Base-by-base conservation (phyloP, 2,888 invertebrate species). In the Peribatodes rhomboidaria region DNA sequence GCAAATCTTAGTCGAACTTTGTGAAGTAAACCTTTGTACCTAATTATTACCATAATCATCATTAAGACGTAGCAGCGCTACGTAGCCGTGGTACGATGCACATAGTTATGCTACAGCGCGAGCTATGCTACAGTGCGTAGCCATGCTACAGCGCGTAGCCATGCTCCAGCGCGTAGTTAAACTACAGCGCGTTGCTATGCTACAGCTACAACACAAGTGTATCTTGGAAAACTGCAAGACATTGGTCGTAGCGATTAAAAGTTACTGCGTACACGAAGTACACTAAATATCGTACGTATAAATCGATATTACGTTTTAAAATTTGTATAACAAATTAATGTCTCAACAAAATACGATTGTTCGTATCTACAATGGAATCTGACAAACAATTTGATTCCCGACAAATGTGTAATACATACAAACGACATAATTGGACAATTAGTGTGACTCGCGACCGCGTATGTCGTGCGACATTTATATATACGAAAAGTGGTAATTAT, bases 381-480 rank as follows among this genome's bases (percentile, higher is more conserved):
- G 59, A 62, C 69, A 77, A 72, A 77, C 74, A 78, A 79, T 82
- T 79, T 73, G 75, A 74, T 78, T 75, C 70, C 68, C 64, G 61
- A 55, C 71, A 73, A 78, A 79, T 79, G 74, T 77, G 76, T 77
- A 73, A 74, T 69, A 73, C 70, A 77, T 74, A 79, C 73, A 77
- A 81, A 78, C 77, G 78, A 80, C 78, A 81, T 85, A 86, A 87
- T 88, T 87, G 81, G 82, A 84, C 85, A 86, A 88, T 88, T 87
- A 87, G 74, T 78, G 82, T 84, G 78, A 71, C 83, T 79, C 74
- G 78, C 75, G 78, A 82, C 81, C 71, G 85, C 83, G 82, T 85
- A 81, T 84, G 78, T 82, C 75, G 76, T 77, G 78, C 78, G 75
- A 79, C 82, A 83, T 82, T 81, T 80, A 81, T 82, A 82, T 79